phyloP scores from a whole-genome alignment of 2,113 vertebrate genomes.

The Hippocampus abdominalis region DNA sequence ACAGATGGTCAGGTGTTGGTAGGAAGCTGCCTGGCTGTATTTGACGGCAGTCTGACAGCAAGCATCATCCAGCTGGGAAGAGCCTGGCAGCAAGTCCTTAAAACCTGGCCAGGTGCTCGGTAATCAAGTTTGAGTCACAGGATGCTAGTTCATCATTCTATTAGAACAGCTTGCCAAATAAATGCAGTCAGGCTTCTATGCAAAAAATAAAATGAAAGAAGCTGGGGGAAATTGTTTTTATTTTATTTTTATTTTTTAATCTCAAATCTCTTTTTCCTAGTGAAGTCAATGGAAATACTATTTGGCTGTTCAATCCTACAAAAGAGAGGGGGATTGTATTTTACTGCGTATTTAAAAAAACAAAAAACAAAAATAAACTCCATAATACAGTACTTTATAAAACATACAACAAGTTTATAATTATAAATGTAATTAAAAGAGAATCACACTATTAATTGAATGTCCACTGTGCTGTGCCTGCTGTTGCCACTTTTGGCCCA shows the following conservation, averaged over 20 bases:
- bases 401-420: too few species aligned
- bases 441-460: too few species aligned
- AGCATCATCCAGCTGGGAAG: constrained; percentile 61
- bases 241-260: too few species aligned
- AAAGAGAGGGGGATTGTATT: too few species aligned
- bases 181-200: neutral
- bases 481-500: neutral
- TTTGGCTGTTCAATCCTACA: too few species aligned
- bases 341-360: too few species aligned
- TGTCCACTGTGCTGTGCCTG: too few species aligned
- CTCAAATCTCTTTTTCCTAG: neutral
- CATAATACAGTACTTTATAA: too few species aligned
- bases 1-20: constrained; percentile 61
- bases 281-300: neutral
- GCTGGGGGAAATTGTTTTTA: neutral
- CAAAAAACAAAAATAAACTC: too few species aligned
- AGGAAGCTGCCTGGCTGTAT: constrained; percentile 52
- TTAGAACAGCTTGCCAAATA: neutral
- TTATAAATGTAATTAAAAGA: too few species aligned
- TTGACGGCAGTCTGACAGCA: constrained; percentile 51
- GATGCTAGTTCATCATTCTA: neutral
- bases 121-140: constrained; percentile 27
- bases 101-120: constrained; percentile 55
- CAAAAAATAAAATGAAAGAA: neutral
- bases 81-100: constrained; percentile 48